phyloP scores from a whole-genome alignment of 2,888 invertebrate species.

The Amphipyra tragopoginis region DNA sequence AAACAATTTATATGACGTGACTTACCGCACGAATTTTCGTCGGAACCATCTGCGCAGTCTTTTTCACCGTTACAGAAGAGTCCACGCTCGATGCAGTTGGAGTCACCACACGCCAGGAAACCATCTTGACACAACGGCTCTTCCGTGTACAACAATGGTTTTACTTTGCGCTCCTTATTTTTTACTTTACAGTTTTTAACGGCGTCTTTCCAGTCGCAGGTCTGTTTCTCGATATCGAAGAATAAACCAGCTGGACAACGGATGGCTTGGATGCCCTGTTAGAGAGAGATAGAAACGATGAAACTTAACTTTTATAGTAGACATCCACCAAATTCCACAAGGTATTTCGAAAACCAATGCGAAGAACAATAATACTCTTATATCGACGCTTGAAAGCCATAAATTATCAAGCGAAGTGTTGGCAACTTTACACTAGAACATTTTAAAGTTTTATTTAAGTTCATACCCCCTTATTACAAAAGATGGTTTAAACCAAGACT shows the following conservation, averaged over 20 bases:
- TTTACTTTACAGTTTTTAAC: slow-evolving; percentile 98
- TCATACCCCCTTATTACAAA: too few relatives aligned
- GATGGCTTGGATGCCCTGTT: slow-evolving; percentile 96
- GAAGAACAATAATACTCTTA: too few relatives aligned
- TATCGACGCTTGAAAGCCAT: too few relatives aligned
- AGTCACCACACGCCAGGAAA: slow-evolving; percentile 96
- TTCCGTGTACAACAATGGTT: slow-evolving; percentile 96
- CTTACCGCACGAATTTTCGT: slow-evolving; percentile 97
- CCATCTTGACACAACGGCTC: slow-evolving; percentile 97
- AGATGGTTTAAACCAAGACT: too few relatives aligned
- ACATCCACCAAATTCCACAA: not conserved
- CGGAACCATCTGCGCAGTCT: slow-evolving; percentile 96
- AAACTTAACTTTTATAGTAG: slow-evolving; percentile 19
- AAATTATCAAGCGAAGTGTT: too few relatives aligned
- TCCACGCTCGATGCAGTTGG: slow-evolving; percentile 95
- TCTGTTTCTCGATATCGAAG: slow-evolving; percentile 98
- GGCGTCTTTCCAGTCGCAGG: slow-evolving; percentile 97
- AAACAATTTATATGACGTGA: slow-evolving; percentile 49
- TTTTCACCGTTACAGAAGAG: slow-evolving; percentile 98
- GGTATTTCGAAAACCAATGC: not conserved
- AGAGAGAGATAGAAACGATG: slow-evolving; percentile 48
- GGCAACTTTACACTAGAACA: too few relatives aligned
- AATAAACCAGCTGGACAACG: slow-evolving; percentile 97
- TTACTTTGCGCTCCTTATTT: slow-evolving; percentile 96
- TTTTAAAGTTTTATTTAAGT: too few relatives aligned